Evolutionary conservation across 2,888 invertebrate genomes (phyloP).

Genomic region (Eilema griseolum): DNA sequence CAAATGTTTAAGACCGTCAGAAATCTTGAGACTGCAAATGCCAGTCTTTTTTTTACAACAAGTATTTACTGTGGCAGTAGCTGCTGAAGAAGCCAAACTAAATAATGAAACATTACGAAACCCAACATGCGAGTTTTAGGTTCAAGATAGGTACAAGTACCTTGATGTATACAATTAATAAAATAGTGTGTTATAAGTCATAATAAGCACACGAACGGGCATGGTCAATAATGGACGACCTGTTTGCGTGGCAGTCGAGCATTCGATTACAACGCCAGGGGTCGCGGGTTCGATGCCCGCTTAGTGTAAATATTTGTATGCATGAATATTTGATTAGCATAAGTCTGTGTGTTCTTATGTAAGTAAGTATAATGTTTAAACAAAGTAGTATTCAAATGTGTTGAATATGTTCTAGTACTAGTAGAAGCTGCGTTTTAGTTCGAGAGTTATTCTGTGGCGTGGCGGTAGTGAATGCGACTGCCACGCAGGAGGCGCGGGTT

Average conservation of each 20-base stretch:
- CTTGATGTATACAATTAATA: too few species aligned
- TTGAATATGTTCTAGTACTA: background rate
- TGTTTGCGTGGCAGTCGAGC: background rate
- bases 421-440: background rate
- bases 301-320: slow-evolving; percentile 1
- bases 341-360: background rate
- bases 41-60: background rate
- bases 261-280: background rate
- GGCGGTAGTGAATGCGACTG: too few species aligned
- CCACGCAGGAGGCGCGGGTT: too few species aligned
- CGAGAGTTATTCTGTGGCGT: too few species aligned
- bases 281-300: slow-evolving; percentile 1
- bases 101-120: too few species aligned
- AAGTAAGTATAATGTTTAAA: background rate
- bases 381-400: background rate
- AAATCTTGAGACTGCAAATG: background rate
- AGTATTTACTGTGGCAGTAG: too few species aligned
- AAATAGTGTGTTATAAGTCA: too few species aligned
- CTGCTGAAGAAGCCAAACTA: too few species aligned
- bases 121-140: too few species aligned
- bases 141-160: too few species aligned
- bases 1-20: background rate
- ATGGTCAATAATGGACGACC: background rate
- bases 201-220: background rate
- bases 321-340: slow-evolving; percentile 1